phyloP scores from a whole-genome alignment of 2,113 vertebrate species.

The Centropus unirufus region DNA sequence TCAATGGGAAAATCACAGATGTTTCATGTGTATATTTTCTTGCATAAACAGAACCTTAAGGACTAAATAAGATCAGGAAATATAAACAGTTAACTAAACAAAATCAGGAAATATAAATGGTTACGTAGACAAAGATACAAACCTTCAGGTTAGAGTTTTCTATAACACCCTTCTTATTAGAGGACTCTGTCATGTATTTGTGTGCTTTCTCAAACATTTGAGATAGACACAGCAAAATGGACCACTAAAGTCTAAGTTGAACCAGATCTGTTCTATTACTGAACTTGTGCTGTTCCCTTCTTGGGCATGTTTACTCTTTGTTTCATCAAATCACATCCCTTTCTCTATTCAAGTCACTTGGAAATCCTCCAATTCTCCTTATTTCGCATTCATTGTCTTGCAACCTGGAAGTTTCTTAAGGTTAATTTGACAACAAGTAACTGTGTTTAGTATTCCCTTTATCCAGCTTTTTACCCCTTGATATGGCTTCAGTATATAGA shows the following conservation, averaged over 20 bases:
- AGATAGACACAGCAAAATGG: neutral
- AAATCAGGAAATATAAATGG: neutral
- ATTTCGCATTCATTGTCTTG: neutral
- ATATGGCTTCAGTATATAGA: neutral
- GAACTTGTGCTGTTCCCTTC: neutral
- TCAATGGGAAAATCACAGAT: conserved; percentile 4
- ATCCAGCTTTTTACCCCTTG: neutral
- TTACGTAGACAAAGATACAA: neutral
- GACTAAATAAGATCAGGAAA: neutral
- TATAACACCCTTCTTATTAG: neutral
- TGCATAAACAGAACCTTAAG: neutral
- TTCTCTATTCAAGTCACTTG: neutral
- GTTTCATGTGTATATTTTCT: neutral
- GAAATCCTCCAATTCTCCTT: neutral
- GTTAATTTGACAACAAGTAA: neutral
- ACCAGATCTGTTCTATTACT: neutral
- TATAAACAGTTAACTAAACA: neutral
- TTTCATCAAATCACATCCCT: neutral
- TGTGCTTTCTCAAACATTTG: neutral
- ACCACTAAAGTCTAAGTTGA: neutral
- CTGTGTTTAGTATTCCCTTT: neutral
- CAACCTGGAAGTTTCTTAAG: neutral
- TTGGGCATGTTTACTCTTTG: neutral
- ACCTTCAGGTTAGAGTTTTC: neutral
- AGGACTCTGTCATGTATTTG: neutral